Evolutionary conservation across 2,888 invertebrate genomes (phyloP).

Genomic region (Cryptocheilus praepositus): DNA sequence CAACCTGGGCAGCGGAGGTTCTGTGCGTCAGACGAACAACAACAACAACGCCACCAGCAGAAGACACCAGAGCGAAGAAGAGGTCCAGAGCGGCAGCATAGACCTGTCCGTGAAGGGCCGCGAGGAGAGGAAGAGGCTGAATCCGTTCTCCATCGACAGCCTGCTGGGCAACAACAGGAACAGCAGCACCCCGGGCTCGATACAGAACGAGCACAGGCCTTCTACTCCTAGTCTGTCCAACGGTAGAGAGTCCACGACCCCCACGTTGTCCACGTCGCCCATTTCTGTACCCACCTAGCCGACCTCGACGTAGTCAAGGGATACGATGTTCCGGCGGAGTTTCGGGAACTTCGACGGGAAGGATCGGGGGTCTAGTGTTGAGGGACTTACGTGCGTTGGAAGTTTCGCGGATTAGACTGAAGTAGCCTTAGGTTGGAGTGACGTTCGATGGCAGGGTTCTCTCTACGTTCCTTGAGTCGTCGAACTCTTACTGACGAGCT

Average conservation of each 20-base stretch:
- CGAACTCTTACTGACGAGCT: no score
- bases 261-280: slow-evolving; percentile 64
- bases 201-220: slow-evolving; percentile 61
- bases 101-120: slow-evolving; percentile 76
- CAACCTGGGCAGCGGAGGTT: slow-evolving; percentile 56
- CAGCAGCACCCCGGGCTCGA: slow-evolving; percentile 52
- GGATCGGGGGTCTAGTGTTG: not conserved
- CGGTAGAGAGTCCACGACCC: slow-evolving; percentile 65
- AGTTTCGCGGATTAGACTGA: no score
- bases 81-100: slow-evolving; percentile 72
- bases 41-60: slow-evolving; percentile 22
- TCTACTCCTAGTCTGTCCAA: slow-evolving; percentile 65
- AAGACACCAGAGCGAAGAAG: slow-evolving; percentile 61
- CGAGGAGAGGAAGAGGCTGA: slow-evolving; percentile 81
- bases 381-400: not conserved
- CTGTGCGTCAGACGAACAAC: slow-evolving; percentile 49
- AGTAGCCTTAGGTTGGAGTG: no score
- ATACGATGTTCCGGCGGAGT: no score
- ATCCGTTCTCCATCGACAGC: slow-evolving; percentile 94
- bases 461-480: no score
- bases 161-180: slow-evolving; percentile 77
- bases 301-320: slow-evolving; percentile 65
- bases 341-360: no score
- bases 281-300: slow-evolving; percentile 68
- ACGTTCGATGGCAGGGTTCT: no score